phyloP scores from a whole-genome alignment of 2,113 vertebrate genomes.

The Hystrix brachyura region DNA sequence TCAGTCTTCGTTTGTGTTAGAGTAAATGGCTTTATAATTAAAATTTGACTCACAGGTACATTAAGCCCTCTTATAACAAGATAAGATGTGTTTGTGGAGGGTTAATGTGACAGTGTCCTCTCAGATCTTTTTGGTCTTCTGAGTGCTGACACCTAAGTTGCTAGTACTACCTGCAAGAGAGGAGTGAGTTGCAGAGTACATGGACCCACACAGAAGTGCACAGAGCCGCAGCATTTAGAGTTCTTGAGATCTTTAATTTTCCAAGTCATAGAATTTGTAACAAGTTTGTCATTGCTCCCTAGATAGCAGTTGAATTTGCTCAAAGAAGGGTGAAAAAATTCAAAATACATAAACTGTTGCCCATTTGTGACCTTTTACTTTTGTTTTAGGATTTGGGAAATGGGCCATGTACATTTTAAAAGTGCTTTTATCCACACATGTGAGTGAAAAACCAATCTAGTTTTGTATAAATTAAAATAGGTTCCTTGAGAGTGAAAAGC shows the following conservation, averaged over 20 bases:
- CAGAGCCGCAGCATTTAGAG: neutral
- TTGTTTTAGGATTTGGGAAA: conserved; percentile 77
- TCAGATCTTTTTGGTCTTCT: neutral
- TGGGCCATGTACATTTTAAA: conserved; percentile 69
- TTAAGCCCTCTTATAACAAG: conserved; percentile 51
- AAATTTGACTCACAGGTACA: conserved; percentile 70
- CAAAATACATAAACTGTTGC: conserved; percentile 73
- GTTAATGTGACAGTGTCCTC: neutral
- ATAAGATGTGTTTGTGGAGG: conserved; percentile 22
- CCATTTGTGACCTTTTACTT: conserved; percentile 84
- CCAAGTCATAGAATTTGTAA: conserved; percentile 29
- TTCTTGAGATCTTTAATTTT: conserved; percentile 21
- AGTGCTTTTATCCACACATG: conserved; percentile 72
- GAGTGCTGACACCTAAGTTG: neutral
- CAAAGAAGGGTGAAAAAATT: conserved; percentile 41
- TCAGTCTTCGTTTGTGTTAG: conserved; percentile 48
- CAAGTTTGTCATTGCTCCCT: conserved; percentile 19
- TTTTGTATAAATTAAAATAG: conserved; percentile 54
- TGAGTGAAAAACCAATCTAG: conserved; percentile 67
- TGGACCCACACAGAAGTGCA: neutral
- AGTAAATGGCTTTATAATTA: conserved; percentile 73
- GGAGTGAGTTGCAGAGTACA: neutral
- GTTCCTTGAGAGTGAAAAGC: conserved; percentile 18
- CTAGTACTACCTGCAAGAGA: neutral
- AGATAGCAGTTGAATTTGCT: conserved; percentile 22